Conservation (phyloP, 64 coral and sea anemone species). For the Montipora cactus region DNA sequence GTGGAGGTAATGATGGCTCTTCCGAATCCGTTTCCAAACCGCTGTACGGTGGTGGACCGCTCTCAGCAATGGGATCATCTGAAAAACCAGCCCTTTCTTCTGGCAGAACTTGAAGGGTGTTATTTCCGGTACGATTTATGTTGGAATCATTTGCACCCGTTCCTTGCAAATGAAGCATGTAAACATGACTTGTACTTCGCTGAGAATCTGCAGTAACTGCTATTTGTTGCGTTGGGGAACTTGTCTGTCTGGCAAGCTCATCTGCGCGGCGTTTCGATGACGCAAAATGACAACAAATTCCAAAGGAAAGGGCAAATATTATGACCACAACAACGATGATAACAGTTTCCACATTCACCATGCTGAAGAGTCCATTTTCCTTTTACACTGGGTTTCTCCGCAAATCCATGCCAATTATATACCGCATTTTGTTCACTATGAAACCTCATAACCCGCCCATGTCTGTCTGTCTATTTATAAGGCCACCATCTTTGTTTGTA, state of each 20-base stretch:
- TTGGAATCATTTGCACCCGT: neutral
- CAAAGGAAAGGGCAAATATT: neutral
- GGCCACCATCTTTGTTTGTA: neutral
- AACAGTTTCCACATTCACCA: neutral
- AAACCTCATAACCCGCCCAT: too few species aligned
- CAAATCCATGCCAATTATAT: neutral
- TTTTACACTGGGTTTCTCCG: neutral
- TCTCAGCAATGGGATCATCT: slow-evolving; percentile 18
- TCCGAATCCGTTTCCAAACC: neutral
- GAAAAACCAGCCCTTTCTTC: neutral
- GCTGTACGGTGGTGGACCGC: slow-evolving; percentile 30
- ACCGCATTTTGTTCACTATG: neutral
- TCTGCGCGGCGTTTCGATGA: neutral
- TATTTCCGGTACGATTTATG: neutral
- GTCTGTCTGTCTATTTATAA: too few species aligned
- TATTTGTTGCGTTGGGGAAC: neutral
- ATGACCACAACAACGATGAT: neutral
- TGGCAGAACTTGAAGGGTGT: neutral
- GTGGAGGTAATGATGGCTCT: neutral
- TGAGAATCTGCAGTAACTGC: neutral
- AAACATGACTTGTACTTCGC: neutral
- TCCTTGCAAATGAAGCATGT: neutral
- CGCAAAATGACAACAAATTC: slow-evolving; percentile 7
- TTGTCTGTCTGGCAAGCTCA: neutral
- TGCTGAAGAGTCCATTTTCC: neutral